These are phyloP conservation scores for Tiliacea aurago DNA, from an alignment of 2,888 invertebrate species.

Conservation along the genomic window DNA sequence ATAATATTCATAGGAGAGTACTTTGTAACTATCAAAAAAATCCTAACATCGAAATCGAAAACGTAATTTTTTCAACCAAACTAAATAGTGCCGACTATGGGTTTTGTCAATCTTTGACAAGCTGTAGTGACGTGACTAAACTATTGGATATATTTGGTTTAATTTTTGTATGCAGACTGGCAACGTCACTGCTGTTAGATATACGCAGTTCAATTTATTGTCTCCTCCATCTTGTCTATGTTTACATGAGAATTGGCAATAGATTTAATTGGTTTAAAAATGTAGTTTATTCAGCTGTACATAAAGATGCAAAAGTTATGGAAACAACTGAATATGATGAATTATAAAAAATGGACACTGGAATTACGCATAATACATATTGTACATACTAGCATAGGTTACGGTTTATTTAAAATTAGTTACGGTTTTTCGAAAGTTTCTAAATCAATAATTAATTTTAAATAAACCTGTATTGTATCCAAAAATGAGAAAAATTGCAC, in stretches of 20 bases:
- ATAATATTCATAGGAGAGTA: not conserved
- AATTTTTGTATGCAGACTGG: not conserved
- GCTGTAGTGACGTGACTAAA: not conserved
- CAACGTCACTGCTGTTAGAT: not conserved
- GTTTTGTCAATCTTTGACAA: not conserved
- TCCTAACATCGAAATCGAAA: not conserved
- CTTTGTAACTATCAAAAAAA: not conserved
- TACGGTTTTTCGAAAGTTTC: constrained; percentile 3
- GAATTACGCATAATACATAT: constrained; percentile 46
- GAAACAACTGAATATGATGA: constrained; percentile 12
- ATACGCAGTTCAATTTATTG: not conserved
- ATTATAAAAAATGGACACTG: constrained; percentile 8
- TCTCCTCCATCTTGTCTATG: not conserved
- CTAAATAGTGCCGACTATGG: not conserved
- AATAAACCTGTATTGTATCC: constrained; percentile 42
- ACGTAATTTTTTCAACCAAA: not conserved
- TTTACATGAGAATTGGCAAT: not conserved
- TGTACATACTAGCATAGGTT: constrained; percentile 55
- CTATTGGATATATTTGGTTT: not conserved
- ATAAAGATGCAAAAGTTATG: not conserved
- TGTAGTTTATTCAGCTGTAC: not conserved
- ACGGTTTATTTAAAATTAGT: constrained; percentile 35
- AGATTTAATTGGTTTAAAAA: not conserved
- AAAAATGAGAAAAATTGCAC: constrained; percentile 56
- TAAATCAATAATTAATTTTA: constrained; percentile 27